Conservation (phyloP, 2,113 vertebrate species). For the Pollachius pollachius region DNA sequence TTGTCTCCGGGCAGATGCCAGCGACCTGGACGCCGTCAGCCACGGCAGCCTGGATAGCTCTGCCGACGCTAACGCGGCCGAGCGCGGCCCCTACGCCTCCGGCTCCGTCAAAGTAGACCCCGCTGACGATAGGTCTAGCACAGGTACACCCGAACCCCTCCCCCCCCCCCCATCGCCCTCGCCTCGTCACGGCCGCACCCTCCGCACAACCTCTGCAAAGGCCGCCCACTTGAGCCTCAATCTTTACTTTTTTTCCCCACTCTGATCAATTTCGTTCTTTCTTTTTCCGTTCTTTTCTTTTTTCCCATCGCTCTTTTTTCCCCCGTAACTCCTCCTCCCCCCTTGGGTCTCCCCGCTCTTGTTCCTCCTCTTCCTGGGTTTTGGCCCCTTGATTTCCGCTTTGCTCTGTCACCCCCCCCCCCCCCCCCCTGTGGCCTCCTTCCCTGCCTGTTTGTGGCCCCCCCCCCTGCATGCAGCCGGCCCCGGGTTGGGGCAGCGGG, state of each 20-base stretch:
- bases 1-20: slow-evolving; percentile 80
- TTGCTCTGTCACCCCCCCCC: slow-evolving; percentile 49
- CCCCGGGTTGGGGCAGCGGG: slow-evolving; percentile 41
- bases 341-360: slow-evolving; percentile 18
- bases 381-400: slow-evolving; percentile 55
- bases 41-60: slow-evolving; percentile 85
- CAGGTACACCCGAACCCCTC: slow-evolving; percentile 67
- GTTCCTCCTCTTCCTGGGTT: slow-evolving; percentile 14
- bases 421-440: slow-evolving; percentile 56
- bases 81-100: slow-evolving; percentile 71
- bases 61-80: slow-evolving; percentile 71
- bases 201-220: slow-evolving; percentile 12
- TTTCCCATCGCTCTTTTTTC: slow-evolving; percentile 8
- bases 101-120: slow-evolving; percentile 77
- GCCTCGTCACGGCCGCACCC: slow-evolving; percentile 11
- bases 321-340: neutral
- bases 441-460: slow-evolving; percentile 60
- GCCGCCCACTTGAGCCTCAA: slow-evolving; percentile 41
- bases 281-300: neutral
- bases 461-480: slow-evolving; percentile 61
- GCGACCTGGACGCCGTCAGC: slow-evolving; percentile 83
- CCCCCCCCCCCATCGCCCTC: no score
- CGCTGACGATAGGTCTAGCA: slow-evolving; percentile 83
- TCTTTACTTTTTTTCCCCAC: slow-evolving; percentile 37
- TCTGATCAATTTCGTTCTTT: slow-evolving; percentile 31